These are phyloP conservation scores for Drosophila emarginata DNA, from an alignment of 2,888 invertebrate genomes.

Conservation along the genomic window DNA sequence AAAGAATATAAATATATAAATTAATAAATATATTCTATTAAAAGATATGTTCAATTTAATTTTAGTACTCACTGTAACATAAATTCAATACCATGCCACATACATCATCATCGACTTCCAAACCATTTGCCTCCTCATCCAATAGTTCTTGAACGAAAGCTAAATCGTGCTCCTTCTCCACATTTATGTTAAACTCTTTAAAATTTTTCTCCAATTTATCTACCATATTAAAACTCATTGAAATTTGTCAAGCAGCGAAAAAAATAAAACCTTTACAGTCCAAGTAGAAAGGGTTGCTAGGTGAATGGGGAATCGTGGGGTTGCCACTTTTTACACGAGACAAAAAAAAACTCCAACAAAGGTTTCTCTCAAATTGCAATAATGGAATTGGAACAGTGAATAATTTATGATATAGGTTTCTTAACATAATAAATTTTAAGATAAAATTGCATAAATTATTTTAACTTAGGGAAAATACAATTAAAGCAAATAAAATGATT, in stretches of 20 bases:
- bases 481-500: too few relatives aligned
- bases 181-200: background rate
- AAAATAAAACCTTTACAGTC: background rate
- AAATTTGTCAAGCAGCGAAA: too few relatives aligned
- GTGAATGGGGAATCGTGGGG: background rate
- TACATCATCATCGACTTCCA: background rate
- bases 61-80: background rate
- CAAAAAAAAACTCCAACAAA: background rate
- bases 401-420: too few relatives aligned
- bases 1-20: background rate
- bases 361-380: background rate
- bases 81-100: background rate
- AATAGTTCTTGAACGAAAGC: background rate
- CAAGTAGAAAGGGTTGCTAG: background rate
- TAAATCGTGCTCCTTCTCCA: background rate
- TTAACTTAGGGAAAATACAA: too few relatives aligned
- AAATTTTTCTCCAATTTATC: background rate
- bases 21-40: too few relatives aligned
- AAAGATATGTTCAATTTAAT: too few relatives aligned
- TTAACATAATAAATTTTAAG: too few relatives aligned
- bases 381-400: background rate
- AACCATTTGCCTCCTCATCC: background rate
- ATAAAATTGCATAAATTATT: too few relatives aligned
- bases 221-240: background rate
- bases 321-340: too few relatives aligned